Evolutionary conservation across 1,140 invertebrate genomes (phyloP), one percentile per base, ranked within the genome.

Genomic region (Argopecten irradians): DNA sequence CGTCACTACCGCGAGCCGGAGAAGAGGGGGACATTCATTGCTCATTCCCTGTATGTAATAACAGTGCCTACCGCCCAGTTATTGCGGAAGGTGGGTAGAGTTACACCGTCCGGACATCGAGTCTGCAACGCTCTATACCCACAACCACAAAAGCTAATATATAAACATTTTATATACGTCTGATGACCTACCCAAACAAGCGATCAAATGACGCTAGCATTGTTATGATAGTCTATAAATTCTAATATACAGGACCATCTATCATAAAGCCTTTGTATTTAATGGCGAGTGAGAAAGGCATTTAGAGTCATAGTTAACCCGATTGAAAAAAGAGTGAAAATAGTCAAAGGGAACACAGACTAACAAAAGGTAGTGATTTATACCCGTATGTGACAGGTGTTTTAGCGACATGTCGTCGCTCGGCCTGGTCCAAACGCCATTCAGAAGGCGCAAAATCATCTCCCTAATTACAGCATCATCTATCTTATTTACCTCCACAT

Each of bases 151-250:
- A 71, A 71, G 55, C 55, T 71, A 71, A 71, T 71, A 71, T 71
- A 71, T 71, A 71, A 71, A 71, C 55, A 71, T 71, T 71, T 71
- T 71, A 71, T 71, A 71, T 71, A 71, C 55, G 55, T 71, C 55
- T 71, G 55, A 71, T 71, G 55, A n/a, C 55, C 55, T 71, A 71
- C 55, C 55, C 55, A 1, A 71, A 71, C 55, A 71, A n/a, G 55
- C 55, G 55, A 71, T 71, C 55, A 71, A 71, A 71, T 71, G 55
- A 71, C 55, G 55, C n/a, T 22, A 5, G 55, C 7, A 71, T 71
- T 71, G 55, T 71, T 71, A 71, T 71, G 55, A 71, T 71, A 71
- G 22, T 28, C 55, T 71, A 71, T 71, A 71, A 71, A 71, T 71
- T 71, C 55, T 71, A 71, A 71, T 71, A 71, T 71, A 71, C 55